Percentiles rank a stretch among this genome's conserved stretches.
phyloP scores from a whole-genome alignment of 2,888 invertebrate species.

The Caenorhabditis angaria region DNA sequence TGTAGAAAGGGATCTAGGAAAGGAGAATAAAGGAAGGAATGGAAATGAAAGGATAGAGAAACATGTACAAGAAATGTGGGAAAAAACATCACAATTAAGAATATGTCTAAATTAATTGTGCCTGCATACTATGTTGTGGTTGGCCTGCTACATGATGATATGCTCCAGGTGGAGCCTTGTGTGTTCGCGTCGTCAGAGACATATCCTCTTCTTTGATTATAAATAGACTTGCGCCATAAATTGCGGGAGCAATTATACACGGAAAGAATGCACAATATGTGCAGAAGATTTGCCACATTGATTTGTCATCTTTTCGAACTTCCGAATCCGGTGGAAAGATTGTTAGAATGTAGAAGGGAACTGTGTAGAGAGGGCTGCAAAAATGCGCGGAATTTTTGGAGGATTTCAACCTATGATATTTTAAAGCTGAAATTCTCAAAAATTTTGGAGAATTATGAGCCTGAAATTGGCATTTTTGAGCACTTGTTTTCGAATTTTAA shows the following conservation, averaged over 20 bases:
- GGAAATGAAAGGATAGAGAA: not conserved
- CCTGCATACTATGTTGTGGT: conserved; percentile 52
- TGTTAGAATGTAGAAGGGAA: conserved; percentile 68
- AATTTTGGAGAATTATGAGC: too few species aligned
- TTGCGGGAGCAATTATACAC: conserved; percentile 59
- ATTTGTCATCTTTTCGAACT: conserved; percentile 44
- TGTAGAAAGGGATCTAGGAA: not conserved
- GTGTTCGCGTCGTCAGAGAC: conserved; percentile 69
- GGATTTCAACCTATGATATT: too few species aligned
- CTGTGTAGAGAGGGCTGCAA: conserved; percentile 68
- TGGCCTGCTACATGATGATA: conserved; percentile 57
- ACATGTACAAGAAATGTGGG: conserved; percentile 7
- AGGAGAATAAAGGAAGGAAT: not conserved
- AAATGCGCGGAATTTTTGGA: too few species aligned
- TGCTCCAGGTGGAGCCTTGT: conserved; percentile 53
- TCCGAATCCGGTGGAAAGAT: conserved; percentile 52
- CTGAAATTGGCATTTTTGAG: too few species aligned
- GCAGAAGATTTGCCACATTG: conserved; percentile 59
- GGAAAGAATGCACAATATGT: conserved; percentile 64
- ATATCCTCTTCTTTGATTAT: conserved; percentile 73
- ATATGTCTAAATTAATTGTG: conserved; percentile 52
- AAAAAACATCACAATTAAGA: conserved; percentile 6
- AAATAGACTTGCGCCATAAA: conserved; percentile 69
- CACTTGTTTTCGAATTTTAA: too few species aligned
- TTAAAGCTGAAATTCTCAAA: conserved; percentile 1